phyloP scores from a whole-genome alignment of 2,113 vertebrate species.

The Platichthys flesus region DNA sequence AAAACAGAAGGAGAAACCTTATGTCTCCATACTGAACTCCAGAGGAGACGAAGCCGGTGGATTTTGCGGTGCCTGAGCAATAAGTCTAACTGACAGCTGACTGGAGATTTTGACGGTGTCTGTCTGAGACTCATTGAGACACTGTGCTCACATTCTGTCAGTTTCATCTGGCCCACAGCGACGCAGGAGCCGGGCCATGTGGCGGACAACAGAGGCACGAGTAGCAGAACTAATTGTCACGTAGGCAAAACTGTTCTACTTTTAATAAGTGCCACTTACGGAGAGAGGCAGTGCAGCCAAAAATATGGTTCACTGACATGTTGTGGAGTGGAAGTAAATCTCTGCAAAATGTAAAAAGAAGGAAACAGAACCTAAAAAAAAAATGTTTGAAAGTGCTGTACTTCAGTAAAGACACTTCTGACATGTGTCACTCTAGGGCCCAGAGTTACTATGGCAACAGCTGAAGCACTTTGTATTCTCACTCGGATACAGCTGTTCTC shows the following conservation, averaged over 20 bases:
- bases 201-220: background rate
- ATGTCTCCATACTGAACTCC: background rate
- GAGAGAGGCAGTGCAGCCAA: background rate
- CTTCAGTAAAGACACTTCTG: slow-evolving; percentile 15
- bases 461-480: slow-evolving; percentile 23
- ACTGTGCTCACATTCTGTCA: background rate
- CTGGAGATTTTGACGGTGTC: background rate
- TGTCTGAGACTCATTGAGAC: background rate
- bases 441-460: slow-evolving; percentile 46
- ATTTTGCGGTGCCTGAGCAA: background rate
- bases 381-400: background rate
- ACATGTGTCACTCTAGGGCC: slow-evolving; percentile 19
- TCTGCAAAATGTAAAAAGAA: background rate
- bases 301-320: background rate
- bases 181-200: too few relatives aligned
- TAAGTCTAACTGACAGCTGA: background rate
- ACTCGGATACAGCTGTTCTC: slow-evolving; percentile 26
- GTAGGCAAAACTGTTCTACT: too few relatives aligned
- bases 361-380: background rate
- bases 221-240: background rate
- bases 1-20: slow-evolving; percentile 1
- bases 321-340: too few relatives aligned
- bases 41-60: too few relatives aligned
- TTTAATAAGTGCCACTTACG: background rate
- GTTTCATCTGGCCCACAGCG: too few relatives aligned